phyloP scores from a whole-genome alignment of 1,140 invertebrate species.

The Cherax destructor region DNA sequence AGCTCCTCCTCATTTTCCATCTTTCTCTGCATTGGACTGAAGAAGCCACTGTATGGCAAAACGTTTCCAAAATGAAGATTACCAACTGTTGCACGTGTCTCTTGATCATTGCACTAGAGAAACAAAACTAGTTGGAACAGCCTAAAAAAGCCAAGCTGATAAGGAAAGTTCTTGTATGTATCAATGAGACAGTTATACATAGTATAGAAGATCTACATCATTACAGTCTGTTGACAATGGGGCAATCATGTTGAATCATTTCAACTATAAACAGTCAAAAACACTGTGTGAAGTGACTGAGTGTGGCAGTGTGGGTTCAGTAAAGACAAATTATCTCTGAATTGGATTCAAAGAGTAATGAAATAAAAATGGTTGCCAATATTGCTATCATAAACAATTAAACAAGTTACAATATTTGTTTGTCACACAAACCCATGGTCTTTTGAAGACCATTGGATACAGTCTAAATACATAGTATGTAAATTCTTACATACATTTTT shows the following conservation, averaged over 20 bases:
- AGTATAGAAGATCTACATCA: not conserved
- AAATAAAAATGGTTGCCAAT: not conserved
- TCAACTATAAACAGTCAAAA: not conserved
- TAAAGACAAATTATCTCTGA: slow-evolving; percentile 4
- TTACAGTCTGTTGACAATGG: not conserved
- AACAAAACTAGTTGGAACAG: not conserved
- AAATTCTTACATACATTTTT: not conserved
- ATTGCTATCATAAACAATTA: not conserved
- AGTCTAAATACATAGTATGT: not conserved
- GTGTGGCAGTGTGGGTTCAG: not conserved
- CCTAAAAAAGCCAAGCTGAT: not conserved
- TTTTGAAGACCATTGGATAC: not conserved
- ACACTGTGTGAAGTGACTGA: not conserved
- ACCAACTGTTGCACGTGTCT: no score
- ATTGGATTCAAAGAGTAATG: not conserved
- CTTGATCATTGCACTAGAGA: not conserved
- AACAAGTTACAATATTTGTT: no score
- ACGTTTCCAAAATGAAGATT: no score
- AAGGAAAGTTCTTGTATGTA: not conserved
- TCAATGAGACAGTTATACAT: not conserved
- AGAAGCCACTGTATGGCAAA: no score
- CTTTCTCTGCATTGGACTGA: no score
- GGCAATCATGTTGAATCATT: not conserved
- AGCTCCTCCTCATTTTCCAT: no score
- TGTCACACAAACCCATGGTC: not conserved